A percentile compares a stretch with the other conserved stretches of the same genome.
Conservation (phyloP, 2,113 vertebrate species). For the Tetrao urogallus region DNA sequence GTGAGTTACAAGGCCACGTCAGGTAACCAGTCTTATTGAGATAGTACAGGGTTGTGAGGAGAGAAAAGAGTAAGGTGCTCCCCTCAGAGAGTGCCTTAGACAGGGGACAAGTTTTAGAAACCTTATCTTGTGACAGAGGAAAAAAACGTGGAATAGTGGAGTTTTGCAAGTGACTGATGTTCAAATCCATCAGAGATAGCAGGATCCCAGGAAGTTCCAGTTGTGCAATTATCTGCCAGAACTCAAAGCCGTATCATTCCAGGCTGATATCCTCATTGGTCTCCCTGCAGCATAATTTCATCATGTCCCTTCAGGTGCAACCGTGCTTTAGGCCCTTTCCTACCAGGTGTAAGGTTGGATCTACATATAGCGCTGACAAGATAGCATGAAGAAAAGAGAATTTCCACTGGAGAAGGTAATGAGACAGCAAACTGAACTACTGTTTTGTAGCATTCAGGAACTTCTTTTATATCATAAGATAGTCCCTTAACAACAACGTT, state of each 20-base stretch:
- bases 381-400: not conserved
- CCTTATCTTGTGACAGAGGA: not conserved
- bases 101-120: not conserved
- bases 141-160: fast-evolving
- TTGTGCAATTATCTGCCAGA: not conserved
- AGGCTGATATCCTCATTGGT: not conserved
- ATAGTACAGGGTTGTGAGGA: not conserved
- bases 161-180: not conserved
- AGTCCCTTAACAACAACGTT: not conserved
- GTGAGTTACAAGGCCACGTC: not conserved
- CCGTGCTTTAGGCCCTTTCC: not conserved
- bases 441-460: not conserved
- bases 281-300: not conserved
- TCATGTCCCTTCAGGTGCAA: not conserved
- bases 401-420: not conserved
- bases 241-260: fast-evolving
- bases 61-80: fast-evolving
- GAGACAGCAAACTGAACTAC: not conserved
- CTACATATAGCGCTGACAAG: not conserved
- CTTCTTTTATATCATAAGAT: not conserved
- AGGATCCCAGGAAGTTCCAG: not conserved
- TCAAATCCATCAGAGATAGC: not conserved
- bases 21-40: not conserved
- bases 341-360: not conserved
- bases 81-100: not conserved